A percentile compares a stretch with the other conserved stretches of the same genome.
phyloP scores from a whole-genome alignment of 2,797 vertebrate genomes.

The Myiotriccus ornatus region DNA sequence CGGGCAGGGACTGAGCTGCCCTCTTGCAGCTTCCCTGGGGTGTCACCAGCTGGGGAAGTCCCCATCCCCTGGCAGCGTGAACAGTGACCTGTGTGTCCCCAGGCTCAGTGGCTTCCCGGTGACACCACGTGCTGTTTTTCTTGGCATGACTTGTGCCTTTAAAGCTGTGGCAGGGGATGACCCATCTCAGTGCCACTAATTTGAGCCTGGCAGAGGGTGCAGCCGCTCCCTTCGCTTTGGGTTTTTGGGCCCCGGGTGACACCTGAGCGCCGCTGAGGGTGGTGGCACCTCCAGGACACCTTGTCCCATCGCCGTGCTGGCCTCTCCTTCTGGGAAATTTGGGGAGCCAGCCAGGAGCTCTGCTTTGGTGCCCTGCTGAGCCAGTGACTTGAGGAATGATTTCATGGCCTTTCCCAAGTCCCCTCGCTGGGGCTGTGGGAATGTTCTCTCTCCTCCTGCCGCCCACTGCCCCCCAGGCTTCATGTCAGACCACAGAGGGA shows the following conservation, averaged over 20 bases:
- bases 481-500: fast-evolving
- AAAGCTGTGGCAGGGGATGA: background rate
- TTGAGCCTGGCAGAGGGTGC: background rate
- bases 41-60: background rate
- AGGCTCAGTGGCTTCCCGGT: background rate
- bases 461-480: background rate
- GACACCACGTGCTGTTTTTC: background rate
- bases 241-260: background rate
- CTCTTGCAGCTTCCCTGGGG: background rate
- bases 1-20: background rate
- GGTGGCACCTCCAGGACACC: background rate
- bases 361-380: background rate
- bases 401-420: fast-evolving
- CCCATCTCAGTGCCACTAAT: background rate
- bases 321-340: background rate
- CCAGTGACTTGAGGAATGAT: fast-evolving
- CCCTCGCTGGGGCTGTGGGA: background rate
- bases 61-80: background rate
- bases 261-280: fast-evolving
- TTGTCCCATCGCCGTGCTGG: fast-evolving
- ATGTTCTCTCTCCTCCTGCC: fast-evolving
- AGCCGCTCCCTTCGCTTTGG: fast-evolving
- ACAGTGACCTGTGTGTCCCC: background rate
- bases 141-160: background rate
- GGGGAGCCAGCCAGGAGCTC: background rate